phyloP scores from a whole-genome alignment of 2,113 vertebrate species.

The Odontophorus gujanensis region DNA sequence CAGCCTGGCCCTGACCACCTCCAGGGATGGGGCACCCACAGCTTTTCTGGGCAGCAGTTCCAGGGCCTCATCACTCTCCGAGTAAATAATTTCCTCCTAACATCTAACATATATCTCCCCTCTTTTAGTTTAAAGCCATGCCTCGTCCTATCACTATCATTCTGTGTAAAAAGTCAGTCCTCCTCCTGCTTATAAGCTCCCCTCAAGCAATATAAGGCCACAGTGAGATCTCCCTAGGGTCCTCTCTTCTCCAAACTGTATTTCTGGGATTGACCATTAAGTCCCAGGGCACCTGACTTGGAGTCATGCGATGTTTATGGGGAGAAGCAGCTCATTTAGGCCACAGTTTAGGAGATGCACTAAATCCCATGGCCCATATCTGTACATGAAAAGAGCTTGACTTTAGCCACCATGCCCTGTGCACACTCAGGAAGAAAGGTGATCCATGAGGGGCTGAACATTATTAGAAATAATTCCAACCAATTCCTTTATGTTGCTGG shows the following conservation, averaged over 20 bases:
- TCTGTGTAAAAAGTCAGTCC: too few species aligned
- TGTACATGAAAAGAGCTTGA: not conserved
- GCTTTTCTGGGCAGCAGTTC: too few species aligned
- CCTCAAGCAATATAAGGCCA: not conserved
- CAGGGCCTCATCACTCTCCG: too few species aligned
- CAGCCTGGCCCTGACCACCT: too few species aligned
- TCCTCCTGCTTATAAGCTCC: not conserved
- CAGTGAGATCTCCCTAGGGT: not conserved
- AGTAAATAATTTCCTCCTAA: too few species aligned
- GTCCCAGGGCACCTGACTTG: slow-evolving; percentile 2
- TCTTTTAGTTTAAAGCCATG: too few species aligned
- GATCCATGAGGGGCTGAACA: not conserved
- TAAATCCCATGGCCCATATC: slow-evolving; percentile 7
- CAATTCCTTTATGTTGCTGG: not conserved
- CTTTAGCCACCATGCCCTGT: not conserved
- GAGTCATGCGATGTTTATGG: slow-evolving; percentile 6
- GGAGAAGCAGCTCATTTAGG: not conserved
- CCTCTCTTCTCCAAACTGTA: not conserved
- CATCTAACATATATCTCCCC: too few species aligned
- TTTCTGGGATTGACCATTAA: slow-evolving; percentile 11
- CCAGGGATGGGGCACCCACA: too few species aligned
- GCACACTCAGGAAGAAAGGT: not conserved
- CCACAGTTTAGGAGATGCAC: not conserved
- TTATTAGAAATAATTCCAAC: not conserved
- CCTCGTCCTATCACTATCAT: too few species aligned